Evolutionary conservation across 2,888 invertebrate species (phyloP), one percentile per base, ranked within the genome.

Genomic region (Dolichopus griseipennis): DNA sequence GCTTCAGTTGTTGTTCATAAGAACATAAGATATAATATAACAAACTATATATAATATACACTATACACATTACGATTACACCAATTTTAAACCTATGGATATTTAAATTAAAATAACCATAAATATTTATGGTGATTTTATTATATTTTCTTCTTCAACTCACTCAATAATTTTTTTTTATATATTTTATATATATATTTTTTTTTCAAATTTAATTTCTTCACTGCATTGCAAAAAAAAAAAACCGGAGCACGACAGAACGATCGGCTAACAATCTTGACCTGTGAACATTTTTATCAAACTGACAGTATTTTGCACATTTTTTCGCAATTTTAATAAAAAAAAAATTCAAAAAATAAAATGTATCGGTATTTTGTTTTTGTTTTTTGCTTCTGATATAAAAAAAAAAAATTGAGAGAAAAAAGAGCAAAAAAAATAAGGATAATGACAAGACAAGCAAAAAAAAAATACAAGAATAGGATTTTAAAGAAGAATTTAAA

Each of bases 231-330:
- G 52, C 18, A 52, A 52, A n/a, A n/a, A n/a, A n/a, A n/a, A n/a
- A n/a, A n/a, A 52, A 52, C 15, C 52, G 52, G 52, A 52, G 52
- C 52, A 52, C 52, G 9, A 52, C 27, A 27, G 27, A 15, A 52
- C 15, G 6, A 52, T 18, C 52, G 52, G 52, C 15, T 52, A 52
- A 52, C 52, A 52, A 6, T 52, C 18, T 52, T 52, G 18, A 52
- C 52, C 52, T 52, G n/a, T 15, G 52, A 52, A 52, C 52, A 52
- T 52, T 52, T 52, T 52, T 52, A 52, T 52, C 52, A 52, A 52
- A 52, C 52, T 52, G 52, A 52, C 15, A 52, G 18, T n/a, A 52
- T n/a, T 18, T 52, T 52, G 52, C 52, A 52, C 52, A 37, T 52
- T 52, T 52, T 52, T 52, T 52, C 52, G 52, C 52, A 52, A 18